phyloP scores from a whole-genome alignment of 2,888 invertebrate genomes.

The Therioaphis trifolii region DNA sequence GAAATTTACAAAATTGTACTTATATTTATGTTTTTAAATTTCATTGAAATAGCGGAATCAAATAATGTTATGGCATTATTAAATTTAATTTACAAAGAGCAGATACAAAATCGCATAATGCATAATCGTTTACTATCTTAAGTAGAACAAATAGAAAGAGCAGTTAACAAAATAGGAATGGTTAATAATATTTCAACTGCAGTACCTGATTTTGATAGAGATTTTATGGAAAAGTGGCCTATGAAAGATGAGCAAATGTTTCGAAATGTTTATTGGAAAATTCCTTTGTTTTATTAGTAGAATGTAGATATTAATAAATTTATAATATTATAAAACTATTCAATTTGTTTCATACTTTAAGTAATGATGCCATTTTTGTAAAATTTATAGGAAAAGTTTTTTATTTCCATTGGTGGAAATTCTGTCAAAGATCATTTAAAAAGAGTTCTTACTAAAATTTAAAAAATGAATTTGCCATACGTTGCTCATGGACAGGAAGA shows the following conservation, averaged over 20 bases:
- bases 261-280: not conserved
- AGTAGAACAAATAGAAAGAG: not conserved
- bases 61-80: not conserved
- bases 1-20: too few relatives aligned
- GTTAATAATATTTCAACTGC: not conserved
- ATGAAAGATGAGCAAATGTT: not conserved
- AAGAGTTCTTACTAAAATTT: conserved; percentile 16
- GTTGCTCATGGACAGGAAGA: not conserved
- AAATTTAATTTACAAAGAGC: conserved; percentile 22
- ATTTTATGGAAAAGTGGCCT: not conserved
- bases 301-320: not conserved
- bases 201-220: not conserved
- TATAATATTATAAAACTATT: conserved; percentile 10
- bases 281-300: conserved; percentile 20
- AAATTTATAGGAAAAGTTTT: not conserved
- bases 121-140: not conserved
- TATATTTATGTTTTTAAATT: too few relatives aligned
- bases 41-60: too few relatives aligned
- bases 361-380: too few relatives aligned
- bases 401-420: conserved; percentile 18
- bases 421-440: not conserved
- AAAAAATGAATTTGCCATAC: conserved; percentile 17
- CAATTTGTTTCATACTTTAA: not conserved
- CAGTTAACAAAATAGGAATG: not conserved
- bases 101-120: conserved; percentile 1